phyloP scores from a whole-genome alignment of 92 coral and sea anemone genomes.

The Diadumene lineata region DNA sequence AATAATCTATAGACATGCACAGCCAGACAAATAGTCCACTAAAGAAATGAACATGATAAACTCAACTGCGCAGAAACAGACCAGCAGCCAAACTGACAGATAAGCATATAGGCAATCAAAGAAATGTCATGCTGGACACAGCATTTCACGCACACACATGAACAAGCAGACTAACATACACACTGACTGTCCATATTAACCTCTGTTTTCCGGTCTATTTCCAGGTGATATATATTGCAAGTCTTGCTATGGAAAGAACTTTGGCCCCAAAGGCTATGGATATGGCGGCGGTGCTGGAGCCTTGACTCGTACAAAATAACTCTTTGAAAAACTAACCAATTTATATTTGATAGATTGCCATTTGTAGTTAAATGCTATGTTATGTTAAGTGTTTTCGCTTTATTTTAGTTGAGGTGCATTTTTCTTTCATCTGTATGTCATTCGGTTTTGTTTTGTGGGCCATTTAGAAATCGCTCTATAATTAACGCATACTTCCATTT shows the following conservation, averaged over 20 bases:
- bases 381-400: no score
- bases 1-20: no score
- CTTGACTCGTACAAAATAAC: slow-evolving; percentile 39
- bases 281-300: slow-evolving; percentile 84
- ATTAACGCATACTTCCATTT: no score
- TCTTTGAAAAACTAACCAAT: slow-evolving; percentile 39
- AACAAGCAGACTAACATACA: no score
- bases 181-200: background rate
- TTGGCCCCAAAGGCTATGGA: slow-evolving; percentile 85
- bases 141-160: no score
- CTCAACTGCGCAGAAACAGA: background rate
- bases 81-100: background rate
- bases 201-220: background rate
- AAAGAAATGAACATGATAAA: background rate
- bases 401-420: no score
- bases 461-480: no score
- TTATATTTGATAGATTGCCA: background rate
- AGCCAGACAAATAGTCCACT: background rate
- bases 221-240: slow-evolving; percentile 68
- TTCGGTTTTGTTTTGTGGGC: no score
- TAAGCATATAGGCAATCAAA: background rate
- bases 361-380: no score
- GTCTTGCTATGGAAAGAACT: slow-evolving; percentile 67
- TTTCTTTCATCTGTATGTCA: no score
- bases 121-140: background rate